These are phyloP conservation scores for Ischnura elegans DNA, from an alignment of 2,888 invertebrate genomes.

Conservation along the genomic window DNA sequence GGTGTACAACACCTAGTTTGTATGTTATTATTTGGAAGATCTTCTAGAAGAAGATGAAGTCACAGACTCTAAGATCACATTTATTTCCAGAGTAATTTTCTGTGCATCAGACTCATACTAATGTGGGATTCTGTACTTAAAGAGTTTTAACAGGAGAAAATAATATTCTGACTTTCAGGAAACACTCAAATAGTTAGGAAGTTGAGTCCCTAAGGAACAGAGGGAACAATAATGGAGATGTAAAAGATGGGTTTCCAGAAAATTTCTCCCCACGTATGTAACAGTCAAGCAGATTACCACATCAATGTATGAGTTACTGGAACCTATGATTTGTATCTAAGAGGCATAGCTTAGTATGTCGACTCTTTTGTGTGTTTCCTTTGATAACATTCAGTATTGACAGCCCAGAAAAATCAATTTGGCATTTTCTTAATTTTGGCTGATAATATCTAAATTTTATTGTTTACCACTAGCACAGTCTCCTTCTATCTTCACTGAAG, in stretches of 20 bases:
- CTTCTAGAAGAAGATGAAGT: constrained; percentile 55
- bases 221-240: constrained; percentile 32
- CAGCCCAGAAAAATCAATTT: constrained; percentile 48
- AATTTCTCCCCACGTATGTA: constrained; percentile 56
- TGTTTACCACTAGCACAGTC: constrained; percentile 65
- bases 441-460: constrained; percentile 60
- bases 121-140: constrained; percentile 46
- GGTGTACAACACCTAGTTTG: constrained; percentile 60
- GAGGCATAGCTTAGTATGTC: constrained; percentile 30
- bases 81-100: constrained; percentile 36
- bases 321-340: constrained; percentile 65
- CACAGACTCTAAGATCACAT: constrained; percentile 57
- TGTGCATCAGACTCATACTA: constrained; percentile 62
- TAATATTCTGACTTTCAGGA: constrained; percentile 6
- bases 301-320: constrained; percentile 53
- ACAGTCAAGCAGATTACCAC: constrained; percentile 65
- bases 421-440: constrained; percentile 62
- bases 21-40: constrained; percentile 25
- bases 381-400: constrained; percentile 27
- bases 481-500: constrained; percentile 64
- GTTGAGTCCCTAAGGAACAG: constrained; percentile 34
- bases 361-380: background rate
- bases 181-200: constrained; percentile 28
- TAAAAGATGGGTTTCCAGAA: constrained; percentile 46
- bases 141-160: background rate